Conservation (phyloP, 1,140 invertebrate genomes). For the Parasteatoda tepidariorum region DNA sequence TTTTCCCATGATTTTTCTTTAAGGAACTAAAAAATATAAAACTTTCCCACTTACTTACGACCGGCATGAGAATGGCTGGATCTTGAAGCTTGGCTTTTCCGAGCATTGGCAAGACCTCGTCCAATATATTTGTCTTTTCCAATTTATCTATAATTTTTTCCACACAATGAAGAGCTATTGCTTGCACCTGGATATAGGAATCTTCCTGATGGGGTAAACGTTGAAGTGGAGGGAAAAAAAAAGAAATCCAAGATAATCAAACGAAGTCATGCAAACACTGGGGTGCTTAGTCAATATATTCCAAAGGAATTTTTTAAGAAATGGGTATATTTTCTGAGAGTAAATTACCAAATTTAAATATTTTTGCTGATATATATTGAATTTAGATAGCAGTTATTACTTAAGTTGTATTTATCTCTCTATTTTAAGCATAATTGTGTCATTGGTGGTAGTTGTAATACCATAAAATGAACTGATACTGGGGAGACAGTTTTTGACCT, state of each 20-base stretch:
- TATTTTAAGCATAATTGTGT: no score
- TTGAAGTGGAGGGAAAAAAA: background rate
- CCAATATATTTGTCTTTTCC: slow-evolving; percentile 88
- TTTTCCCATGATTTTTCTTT: background rate
- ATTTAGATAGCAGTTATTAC: no score
- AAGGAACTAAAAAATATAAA: background rate
- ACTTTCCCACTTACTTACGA: slow-evolving; percentile 68
- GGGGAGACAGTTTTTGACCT: no score
- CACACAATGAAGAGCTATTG: slow-evolving; percentile 68
- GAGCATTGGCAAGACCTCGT: slow-evolving; percentile 90
- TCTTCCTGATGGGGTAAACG: slow-evolving; percentile 48
- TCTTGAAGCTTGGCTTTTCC: slow-evolving; percentile 87
- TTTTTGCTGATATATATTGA: no score
- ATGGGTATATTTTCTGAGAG: no score
- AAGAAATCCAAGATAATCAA: background rate
- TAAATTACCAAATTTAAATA: no score
- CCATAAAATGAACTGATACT: no score
- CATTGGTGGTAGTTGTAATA: no score
- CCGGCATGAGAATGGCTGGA: slow-evolving; percentile 74
- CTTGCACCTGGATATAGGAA: slow-evolving; percentile 65
- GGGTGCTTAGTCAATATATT: background rate
- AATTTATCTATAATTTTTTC: slow-evolving; percentile 84
- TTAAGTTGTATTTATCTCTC: no score
- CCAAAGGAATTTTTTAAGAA: no score
- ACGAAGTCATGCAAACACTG: slow-evolving; percentile 14